phyloP scores from a whole-genome alignment of 2,797 vertebrate species.

The Hydrocynus forskahlii region DNA sequence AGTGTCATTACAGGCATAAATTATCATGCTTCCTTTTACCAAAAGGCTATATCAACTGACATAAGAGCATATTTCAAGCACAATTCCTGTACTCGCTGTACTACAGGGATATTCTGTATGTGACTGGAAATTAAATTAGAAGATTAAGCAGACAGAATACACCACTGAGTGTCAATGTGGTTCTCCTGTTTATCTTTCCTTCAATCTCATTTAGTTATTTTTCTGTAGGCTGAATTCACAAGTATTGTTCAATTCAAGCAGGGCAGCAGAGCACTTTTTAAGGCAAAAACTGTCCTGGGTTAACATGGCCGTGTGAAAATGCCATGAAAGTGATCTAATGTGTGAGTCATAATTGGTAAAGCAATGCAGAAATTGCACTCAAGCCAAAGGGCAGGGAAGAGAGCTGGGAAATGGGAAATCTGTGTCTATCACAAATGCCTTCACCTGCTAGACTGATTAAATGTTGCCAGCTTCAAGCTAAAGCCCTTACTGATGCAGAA shows the following conservation, averaged over 20 bases:
- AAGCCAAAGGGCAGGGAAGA: slow-evolving; percentile 49
- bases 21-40: no score
- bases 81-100: not conserved
- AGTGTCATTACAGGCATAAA: not conserved
- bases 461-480: slow-evolving; percentile 23
- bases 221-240: slow-evolving; percentile 14
- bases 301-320: slow-evolving; percentile 46
- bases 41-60: no score
- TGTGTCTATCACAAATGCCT: slow-evolving; percentile 35
- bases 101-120: not conserved
- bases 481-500: slow-evolving; percentile 15
- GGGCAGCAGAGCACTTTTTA: slow-evolving; percentile 23
- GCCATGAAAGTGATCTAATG: slow-evolving; percentile 39
- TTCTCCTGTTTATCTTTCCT: not conserved
- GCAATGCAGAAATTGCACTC: slow-evolving; percentile 42
- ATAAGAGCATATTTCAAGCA: not conserved
- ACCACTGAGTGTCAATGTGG: not conserved
- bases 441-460: slow-evolving; percentile 43
- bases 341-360: slow-evolving; percentile 62
- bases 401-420: slow-evolving; percentile 55
- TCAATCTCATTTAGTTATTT: not conserved
- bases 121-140: not conserved
- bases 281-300: no score
- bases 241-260: slow-evolving; percentile 37
- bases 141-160: not conserved